phyloP scores from a whole-genome alignment of 2,888 invertebrate species.

The Yponomeuta sedellus region DNA sequence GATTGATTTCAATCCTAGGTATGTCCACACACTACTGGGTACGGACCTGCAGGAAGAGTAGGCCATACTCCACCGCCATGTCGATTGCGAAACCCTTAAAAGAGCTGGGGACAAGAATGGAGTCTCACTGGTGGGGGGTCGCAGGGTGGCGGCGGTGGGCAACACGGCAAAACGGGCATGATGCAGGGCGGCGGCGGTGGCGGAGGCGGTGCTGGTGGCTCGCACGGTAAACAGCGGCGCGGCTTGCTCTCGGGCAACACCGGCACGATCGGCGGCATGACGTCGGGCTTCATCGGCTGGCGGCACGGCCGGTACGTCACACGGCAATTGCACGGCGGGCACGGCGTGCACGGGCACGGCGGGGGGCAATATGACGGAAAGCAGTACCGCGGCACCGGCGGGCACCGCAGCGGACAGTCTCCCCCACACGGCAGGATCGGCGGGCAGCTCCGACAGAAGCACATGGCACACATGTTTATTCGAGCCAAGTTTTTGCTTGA shows the following conservation, averaged over 20 bases:
- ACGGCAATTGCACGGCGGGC: conserved; percentile 56
- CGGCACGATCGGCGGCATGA: conserved; percentile 62
- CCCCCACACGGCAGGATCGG: conserved; percentile 58
- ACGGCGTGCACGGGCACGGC: conserved; percentile 58
- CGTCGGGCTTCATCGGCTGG: conserved; percentile 43
- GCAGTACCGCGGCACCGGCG: conserved; percentile 46
- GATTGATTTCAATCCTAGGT: too few relatives aligned
- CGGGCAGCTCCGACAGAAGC: conserved; percentile 59
- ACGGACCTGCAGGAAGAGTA: too few relatives aligned
- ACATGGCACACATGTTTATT: conserved; percentile 42
- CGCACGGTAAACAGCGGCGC: conserved; percentile 46
- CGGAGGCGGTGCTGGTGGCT: conserved; percentile 46
- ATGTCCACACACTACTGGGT: too few relatives aligned
- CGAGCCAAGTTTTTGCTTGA: background rate
- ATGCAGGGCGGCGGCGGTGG: conserved; percentile 54
- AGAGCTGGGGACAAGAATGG: too few relatives aligned
- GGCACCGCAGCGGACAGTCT: conserved; percentile 46
- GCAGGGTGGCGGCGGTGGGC: conserved; percentile 59
- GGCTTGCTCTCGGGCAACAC: conserved; percentile 55
- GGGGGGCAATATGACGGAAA: conserved; percentile 60
- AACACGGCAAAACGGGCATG: conserved; percentile 63
- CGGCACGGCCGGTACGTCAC: conserved; percentile 56
- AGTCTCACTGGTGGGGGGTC: conserved; percentile 63
- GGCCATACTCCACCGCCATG: too few relatives aligned
- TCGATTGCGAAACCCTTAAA: too few relatives aligned